Percentiles rank a stretch among this genome's conserved stretches.
These are phyloP conservation scores for Xenops minutus DNA, from an alignment of 2,797 vertebrate genomes.

Conservation along the genomic window DNA sequence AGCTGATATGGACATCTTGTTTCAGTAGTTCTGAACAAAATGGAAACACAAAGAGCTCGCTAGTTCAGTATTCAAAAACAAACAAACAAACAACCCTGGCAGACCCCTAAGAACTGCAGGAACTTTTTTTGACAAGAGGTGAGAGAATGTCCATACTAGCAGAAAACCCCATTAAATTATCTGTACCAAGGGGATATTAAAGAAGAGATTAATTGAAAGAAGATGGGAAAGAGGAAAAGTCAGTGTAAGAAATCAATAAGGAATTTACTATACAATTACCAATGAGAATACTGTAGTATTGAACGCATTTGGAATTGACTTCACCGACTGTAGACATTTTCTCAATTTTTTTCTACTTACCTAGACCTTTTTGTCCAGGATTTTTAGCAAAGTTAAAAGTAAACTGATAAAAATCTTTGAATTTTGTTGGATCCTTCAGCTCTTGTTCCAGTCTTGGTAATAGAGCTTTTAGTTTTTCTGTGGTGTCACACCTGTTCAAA, in stretches of 20 bases:
- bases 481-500: slow-evolving; percentile 88
- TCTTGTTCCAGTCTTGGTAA: slow-evolving; percentile 94
- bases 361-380: slow-evolving; percentile 95
- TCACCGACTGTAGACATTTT: neutral
- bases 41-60: neutral
- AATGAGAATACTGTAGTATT: neutral
- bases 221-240: neutral
- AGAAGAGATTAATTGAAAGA: neutral
- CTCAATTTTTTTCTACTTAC: slow-evolving; percentile 74
- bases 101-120: neutral
- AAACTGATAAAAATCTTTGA: slow-evolving; percentile 98
- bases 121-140: neutral
- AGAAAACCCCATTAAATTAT: neutral
- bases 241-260: neutral
- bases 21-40: neutral
- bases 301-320: neutral
- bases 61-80: neutral
- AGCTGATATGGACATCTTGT: neutral
- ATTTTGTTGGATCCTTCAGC: slow-evolving; percentile 90
- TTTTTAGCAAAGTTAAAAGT: slow-evolving; percentile 98
- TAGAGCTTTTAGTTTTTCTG: slow-evolving; percentile 90
- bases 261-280: neutral
- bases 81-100: neutral
- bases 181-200: neutral
- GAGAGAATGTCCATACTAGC: neutral